Percentiles rank a stretch among this genome's conserved stretches.
These are phyloP conservation scores for Epinotia demarniana DNA, from an alignment of 2,888 invertebrate species.

Conservation along the genomic window DNA sequence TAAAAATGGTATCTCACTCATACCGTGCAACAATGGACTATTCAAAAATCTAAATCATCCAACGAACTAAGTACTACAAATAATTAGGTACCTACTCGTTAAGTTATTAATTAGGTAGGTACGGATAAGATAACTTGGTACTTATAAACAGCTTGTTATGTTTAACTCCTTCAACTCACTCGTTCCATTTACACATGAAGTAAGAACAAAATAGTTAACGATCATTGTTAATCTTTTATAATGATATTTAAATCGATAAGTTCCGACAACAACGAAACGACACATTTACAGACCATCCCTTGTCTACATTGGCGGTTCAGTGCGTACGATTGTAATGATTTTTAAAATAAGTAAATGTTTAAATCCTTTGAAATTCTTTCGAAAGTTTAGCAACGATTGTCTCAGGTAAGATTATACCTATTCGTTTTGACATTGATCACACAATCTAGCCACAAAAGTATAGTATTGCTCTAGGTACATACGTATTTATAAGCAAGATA, in stretches of 20 bases:
- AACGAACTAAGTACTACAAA: too few relatives aligned
- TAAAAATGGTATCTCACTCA: too few relatives aligned
- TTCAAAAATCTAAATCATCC: too few relatives aligned
- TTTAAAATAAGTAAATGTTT: conserved; percentile 9
- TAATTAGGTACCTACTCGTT: neutral
- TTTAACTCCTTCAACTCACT: neutral
- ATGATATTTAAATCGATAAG: neutral
- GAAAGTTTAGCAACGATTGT: conserved; percentile 55
- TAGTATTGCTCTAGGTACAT: too few relatives aligned
- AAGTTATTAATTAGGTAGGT: neutral
- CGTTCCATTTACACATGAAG: neutral
- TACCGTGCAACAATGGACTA: too few relatives aligned
- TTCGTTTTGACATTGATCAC: neutral
- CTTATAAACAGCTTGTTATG: conserved; percentile 5
- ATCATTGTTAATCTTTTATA: neutral
- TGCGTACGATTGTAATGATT: conserved; percentile 13
- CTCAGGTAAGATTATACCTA: conserved; percentile 57
- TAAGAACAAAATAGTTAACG: conserved; percentile 9
- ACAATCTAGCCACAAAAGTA: neutral
- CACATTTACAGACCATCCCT: neutral
- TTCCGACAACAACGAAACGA: conserved; percentile 1
- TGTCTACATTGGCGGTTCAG: neutral
- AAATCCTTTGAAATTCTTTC: conserved; percentile 35
- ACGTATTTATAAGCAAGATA: neutral
- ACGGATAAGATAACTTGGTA: neutral